Base-by-base conservation (phyloP, 2,113 vertebrate genomes). In the Dicrurus megarhynchus region DNA sequence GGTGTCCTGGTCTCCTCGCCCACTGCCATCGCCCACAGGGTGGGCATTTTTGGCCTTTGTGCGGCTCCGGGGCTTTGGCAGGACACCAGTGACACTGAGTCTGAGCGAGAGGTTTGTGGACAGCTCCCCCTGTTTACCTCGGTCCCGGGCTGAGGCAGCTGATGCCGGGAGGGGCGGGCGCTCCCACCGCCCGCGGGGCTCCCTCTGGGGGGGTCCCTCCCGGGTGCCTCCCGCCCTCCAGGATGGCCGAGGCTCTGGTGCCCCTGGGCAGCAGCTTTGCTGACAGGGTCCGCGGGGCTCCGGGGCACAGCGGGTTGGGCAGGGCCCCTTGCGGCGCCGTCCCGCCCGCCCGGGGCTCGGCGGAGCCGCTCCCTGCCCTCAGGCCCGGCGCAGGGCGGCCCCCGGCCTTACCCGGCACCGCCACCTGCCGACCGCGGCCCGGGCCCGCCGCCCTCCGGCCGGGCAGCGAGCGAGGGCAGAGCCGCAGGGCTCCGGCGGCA, bases 341-440 rank as follows among this genome's bases (percentile, higher is more conserved):
- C 2, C 14, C 20, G 20, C 26, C 41, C 13, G 5, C 27, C 8
- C 22, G 42, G 16, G 39, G 39, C 39, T 11, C 39, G 39, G 39
- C 39, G 44, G 16, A 7, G 41, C 41, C 56, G 39, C 57, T n/a
- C 46, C 16, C 32, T 1, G 47, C 35, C 67, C 3, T 22, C 37
- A 28, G 76, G 59, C 6, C 90, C 94, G 93, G 61, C 95, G 47
- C 47, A 2, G 47, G 47, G 22, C 47, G 47, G 47, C 22, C 47
- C 42, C 90, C 94, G 94, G 61, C 96, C 93, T 95, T 95, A 95
- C 94, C 87, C 94, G 22, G 84, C 95, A 96, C 56, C 96, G 98
- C 97, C 97, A 97, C 91, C 70, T 85, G 71, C 71, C 57, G 83
- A 57, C 71, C 28, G 26, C 46, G 53, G 59, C 37, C 50, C 59